phyloP scores from a whole-genome alignment of 1,140 invertebrate genomes.

The Drosophila sechellia region DNA sequence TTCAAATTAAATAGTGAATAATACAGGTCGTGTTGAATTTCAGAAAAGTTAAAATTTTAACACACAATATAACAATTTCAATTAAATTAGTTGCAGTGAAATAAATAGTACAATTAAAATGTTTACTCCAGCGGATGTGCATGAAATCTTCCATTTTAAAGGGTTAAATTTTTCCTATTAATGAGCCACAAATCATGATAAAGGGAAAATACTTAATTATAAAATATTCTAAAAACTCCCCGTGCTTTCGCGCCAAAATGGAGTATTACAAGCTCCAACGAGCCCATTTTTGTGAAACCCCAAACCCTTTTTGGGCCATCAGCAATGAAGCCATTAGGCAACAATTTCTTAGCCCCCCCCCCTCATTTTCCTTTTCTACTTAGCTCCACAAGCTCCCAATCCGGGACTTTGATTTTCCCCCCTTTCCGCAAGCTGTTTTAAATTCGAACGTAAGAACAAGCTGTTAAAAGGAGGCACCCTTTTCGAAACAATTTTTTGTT shows the following conservation, averaged over 20 bases:
- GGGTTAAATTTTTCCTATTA: background rate
- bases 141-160: background rate
- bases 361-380: slow-evolving; percentile 10
- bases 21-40: background rate
- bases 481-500: slow-evolving; percentile 11
- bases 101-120: background rate
- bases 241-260: slow-evolving; percentile 16
- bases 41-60: background rate
- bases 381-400: slow-evolving; percentile 11
- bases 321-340: slow-evolving; percentile 72
- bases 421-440: slow-evolving; percentile 36
- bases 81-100: background rate
- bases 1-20: slow-evolving; percentile 9
- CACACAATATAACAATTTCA: background rate
- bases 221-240: background rate
- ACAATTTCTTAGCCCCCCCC: slow-evolving; percentile 24
- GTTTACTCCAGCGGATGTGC: no score
- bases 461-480: slow-evolving; percentile 40
- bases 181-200: background rate
- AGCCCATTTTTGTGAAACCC: slow-evolving; percentile 2
- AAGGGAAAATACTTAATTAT: background rate
- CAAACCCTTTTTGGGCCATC: slow-evolving; percentile 16
- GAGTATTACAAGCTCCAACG: slow-evolving; percentile 42
- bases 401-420: slow-evolving; percentile 62
- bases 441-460: slow-evolving; percentile 58